A percentile compares a stretch with the other conserved stretches of the same genome.
Evolutionary conservation across 2,797 vertebrate genomes (phyloP).

Genomic region (Fundulus diaphanus): DNA sequence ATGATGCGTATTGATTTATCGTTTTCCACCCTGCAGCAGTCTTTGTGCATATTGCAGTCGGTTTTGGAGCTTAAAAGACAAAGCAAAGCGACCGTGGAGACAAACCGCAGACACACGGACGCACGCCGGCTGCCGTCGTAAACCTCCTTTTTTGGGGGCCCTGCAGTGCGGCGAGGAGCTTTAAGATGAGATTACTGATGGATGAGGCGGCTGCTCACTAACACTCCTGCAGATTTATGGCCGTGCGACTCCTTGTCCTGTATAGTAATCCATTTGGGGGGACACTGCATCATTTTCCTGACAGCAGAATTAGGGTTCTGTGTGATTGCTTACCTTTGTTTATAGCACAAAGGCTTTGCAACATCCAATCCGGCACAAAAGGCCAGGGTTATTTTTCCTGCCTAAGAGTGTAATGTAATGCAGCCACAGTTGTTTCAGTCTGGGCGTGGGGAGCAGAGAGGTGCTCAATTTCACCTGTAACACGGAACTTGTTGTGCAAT

Average conservation of each 20-base stretch:
- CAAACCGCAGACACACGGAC: constrained; percentile 8
- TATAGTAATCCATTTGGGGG: constrained; percentile 63
- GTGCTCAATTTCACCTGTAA: neutral
- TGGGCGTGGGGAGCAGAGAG: neutral
- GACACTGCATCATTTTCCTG: constrained; percentile 57
- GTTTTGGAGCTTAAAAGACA: neutral
- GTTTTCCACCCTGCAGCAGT: neutral
- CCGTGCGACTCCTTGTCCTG: constrained; percentile 50
- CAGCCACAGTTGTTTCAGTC: neutral
- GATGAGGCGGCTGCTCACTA: constrained; percentile 46
- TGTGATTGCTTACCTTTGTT: constrained; percentile 51
- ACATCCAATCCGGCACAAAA: constrained; percentile 25
- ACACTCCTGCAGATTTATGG: constrained; percentile 54
- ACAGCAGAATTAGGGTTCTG: constrained; percentile 57
- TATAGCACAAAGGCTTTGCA: constrained; percentile 43
- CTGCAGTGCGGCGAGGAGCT: constrained; percentile 33
- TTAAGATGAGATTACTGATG: constrained; percentile 62
- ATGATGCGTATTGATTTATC: constrained; percentile 14
- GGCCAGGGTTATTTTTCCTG: constrained; percentile 15
- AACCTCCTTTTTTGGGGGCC: constrained; percentile 21
- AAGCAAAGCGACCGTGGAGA: neutral
- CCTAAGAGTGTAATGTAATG: constrained; percentile 24
- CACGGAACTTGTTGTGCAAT: neutral
- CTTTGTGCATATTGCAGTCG: constrained; percentile 3
- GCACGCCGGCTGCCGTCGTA: constrained; percentile 6